Evolutionary conservation across 2,113 vertebrate species (phyloP).

Genomic region (Chaetodon trifascialis): DNA sequence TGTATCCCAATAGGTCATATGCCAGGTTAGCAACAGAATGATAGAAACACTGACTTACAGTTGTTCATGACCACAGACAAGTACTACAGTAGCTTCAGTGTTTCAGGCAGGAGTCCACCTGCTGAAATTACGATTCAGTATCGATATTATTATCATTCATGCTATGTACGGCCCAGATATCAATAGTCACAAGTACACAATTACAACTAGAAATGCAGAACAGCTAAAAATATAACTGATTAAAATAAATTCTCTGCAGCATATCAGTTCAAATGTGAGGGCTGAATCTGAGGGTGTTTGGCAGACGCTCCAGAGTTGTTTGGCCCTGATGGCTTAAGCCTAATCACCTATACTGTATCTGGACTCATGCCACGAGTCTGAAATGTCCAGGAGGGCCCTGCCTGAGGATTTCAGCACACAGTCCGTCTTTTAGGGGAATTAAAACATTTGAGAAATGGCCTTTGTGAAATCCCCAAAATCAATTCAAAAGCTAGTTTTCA

Average conservation of each 20-base stretch:
- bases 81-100: not conserved
- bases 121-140: not conserved
- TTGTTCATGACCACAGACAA: not conserved
- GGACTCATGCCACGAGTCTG: slow-evolving; percentile 4
- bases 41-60: slow-evolving; percentile 8
- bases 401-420: slow-evolving; percentile 11
- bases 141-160: not conserved
- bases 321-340: slow-evolving; percentile 7
- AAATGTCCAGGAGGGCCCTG: slow-evolving; percentile 5
- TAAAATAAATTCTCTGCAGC: not conserved
- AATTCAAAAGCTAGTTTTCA: slow-evolving; percentile 24
- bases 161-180: not conserved
- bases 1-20: slow-evolving; percentile 28
- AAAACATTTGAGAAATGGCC: slow-evolving; percentile 41
- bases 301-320: not conserved
- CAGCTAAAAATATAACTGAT: not conserved
- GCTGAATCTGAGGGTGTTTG: not conserved
- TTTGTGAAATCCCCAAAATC: slow-evolving; percentile 34
- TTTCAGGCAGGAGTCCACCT: not conserved
- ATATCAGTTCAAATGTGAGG: not conserved
- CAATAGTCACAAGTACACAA: not conserved
- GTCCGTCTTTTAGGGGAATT: slow-evolving; percentile 30
- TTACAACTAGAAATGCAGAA: not conserved
- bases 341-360: slow-evolving; percentile 26
- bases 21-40: slow-evolving; percentile 16